Evolutionary conservation across 2,113 vertebrate species (phyloP).

Genomic region (Prinia subflava): DNA sequence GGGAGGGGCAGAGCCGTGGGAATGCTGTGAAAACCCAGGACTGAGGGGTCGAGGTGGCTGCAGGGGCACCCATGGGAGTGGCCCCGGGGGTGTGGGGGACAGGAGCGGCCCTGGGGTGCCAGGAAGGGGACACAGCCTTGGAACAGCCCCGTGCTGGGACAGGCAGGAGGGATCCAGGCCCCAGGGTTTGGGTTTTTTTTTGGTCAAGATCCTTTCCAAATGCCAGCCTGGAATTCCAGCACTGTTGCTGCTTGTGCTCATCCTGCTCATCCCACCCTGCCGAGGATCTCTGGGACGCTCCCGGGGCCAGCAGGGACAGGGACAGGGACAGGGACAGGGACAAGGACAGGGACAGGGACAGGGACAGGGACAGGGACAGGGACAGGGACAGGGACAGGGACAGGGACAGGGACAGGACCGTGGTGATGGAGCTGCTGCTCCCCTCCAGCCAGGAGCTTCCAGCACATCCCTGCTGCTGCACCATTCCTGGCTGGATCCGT

Average conservation of each 20-base stretch:
- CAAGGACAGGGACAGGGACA: not conserved
- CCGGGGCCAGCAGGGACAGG: not conserved
- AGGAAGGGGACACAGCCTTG: not conserved
- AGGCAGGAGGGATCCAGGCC: not conserved
- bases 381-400: too few species aligned
- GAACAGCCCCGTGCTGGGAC: not conserved
- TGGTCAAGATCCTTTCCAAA: not conserved
- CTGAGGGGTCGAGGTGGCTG: not conserved
- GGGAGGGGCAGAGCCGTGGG: not conserved
- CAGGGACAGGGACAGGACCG: not conserved
- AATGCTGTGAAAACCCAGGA: not conserved
- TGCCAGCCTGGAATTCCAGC: not conserved
- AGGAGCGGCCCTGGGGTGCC: not conserved
- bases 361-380: not conserved
- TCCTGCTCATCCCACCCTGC: not conserved
- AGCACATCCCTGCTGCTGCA: not conserved
- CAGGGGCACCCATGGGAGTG: not conserved
- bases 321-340: too few species aligned
- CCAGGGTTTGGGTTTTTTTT: not conserved
- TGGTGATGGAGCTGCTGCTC: not conserved
- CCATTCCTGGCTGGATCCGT: not conserved
- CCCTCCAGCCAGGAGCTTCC: not conserved
- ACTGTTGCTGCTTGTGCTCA: not conserved
- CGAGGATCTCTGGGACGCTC: not conserved
- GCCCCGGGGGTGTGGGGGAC: not conserved